Evolutionary conservation across 2,888 invertebrate genomes (phyloP).

Genomic region (Polia nebulosa): DNA sequence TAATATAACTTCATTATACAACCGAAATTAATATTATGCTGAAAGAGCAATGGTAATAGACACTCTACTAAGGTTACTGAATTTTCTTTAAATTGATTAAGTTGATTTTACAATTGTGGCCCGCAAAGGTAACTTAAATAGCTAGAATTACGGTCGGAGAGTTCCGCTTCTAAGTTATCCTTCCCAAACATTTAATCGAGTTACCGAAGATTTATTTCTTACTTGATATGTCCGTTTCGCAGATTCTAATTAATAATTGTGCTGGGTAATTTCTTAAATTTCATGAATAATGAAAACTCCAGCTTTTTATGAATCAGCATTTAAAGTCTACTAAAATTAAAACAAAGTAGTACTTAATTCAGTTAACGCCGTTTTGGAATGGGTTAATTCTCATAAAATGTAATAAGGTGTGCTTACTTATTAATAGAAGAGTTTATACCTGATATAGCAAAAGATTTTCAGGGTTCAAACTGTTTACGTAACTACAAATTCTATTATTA

Average conservation of each 20-base stretch:
- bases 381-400: slow-evolving; percentile 44
- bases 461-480: background rate
- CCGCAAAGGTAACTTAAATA: slow-evolving; percentile 50
- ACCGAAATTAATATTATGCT: slow-evolving; percentile 33
- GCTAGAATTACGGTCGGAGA: slow-evolving; percentile 26
- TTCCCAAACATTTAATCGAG: slow-evolving; percentile 21
- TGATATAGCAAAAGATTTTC: slow-evolving; percentile 28
- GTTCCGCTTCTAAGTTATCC: slow-evolving; percentile 9
- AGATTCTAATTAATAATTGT: slow-evolving; percentile 8
- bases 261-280: slow-evolving; percentile 7
- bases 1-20: slow-evolving; percentile 55
- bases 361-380: slow-evolving; percentile 43
- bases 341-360: slow-evolving; percentile 37
- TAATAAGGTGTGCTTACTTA: slow-evolving; percentile 38
- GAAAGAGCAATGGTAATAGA: slow-evolving; percentile 25
- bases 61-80: slow-evolving; percentile 27
- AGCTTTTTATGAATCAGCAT: slow-evolving; percentile 47
- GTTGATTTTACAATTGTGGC: slow-evolving; percentile 68
- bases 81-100: slow-evolving; percentile 71
- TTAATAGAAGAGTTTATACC: slow-evolving; percentile 29
- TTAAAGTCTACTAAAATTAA: slow-evolving; percentile 38
- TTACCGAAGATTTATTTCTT: slow-evolving; percentile 26
- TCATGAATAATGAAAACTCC: slow-evolving; percentile 34
- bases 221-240: slow-evolving; percentile 18
- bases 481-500: slow-evolving; percentile 1